Evolutionary conservation across 2,113 vertebrate species (phyloP).

Genomic region (Pitta sordida): DNA sequence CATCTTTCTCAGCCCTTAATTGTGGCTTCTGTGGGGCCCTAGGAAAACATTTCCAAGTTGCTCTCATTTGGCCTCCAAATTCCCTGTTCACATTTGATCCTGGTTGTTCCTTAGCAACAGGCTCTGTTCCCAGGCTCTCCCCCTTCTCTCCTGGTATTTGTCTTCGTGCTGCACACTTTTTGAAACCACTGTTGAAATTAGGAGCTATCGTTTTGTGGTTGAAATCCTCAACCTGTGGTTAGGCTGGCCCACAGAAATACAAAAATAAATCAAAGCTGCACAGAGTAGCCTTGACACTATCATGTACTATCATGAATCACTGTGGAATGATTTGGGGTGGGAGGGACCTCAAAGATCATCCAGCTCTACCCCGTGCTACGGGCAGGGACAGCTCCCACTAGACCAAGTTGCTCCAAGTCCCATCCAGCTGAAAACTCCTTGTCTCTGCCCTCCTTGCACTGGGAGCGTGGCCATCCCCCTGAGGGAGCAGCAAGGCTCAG

Average conservation of each 20-base stretch:
- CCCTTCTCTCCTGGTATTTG: background rate
- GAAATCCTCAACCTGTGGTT: background rate
- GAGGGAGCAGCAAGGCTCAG: background rate
- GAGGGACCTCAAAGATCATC: background rate
- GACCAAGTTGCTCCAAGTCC: background rate
- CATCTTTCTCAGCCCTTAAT: background rate
- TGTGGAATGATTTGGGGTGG: background rate
- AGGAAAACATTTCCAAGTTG: background rate
- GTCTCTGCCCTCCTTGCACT: background rate
- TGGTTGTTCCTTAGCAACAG: conserved; percentile 34
- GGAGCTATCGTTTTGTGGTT: background rate
- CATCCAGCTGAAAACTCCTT: background rate
- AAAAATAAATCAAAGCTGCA: background rate
- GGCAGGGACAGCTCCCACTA: background rate
- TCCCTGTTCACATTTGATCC: background rate
- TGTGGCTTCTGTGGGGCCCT: conserved; percentile 26
- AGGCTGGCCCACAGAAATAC: background rate
- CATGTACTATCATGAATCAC: background rate
- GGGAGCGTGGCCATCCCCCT: fast-evolving
- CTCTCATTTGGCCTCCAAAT: background rate
- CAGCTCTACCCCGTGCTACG: background rate
- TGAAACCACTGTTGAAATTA: background rate
- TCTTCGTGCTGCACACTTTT: background rate
- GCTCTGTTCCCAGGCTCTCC: conserved; percentile 1
- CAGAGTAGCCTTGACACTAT: background rate